A percentile compares a stretch with the other conserved stretches of the same genome.
phyloP scores from a whole-genome alignment of 2,113 vertebrate genomes.

The Parus major region DNA sequence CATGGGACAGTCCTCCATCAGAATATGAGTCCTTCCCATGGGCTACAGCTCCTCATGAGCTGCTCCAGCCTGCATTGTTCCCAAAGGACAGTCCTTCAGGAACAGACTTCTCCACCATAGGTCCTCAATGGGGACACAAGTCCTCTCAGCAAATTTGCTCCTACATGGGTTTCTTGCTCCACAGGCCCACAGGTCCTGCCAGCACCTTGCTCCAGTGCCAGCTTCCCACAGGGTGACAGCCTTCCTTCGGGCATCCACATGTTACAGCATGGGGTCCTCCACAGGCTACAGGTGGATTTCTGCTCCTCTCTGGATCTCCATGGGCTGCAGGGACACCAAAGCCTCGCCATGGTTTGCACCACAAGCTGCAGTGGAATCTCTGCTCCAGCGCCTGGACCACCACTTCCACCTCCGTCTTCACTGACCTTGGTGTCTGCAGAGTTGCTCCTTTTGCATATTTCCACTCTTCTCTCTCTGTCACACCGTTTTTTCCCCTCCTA shows the following conservation, averaged over 20 bases:
- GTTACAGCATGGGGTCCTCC: not conserved
- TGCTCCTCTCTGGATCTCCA: not conserved
- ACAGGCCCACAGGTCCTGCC: not conserved
- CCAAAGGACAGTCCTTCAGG: not conserved
- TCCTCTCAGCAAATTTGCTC: not conserved
- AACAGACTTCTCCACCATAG: not conserved
- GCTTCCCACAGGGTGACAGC: not conserved
- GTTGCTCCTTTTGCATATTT: not conserved
- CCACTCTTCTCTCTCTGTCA: not conserved
- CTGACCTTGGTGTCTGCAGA: not conserved
- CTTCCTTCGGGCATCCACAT: too few species aligned
- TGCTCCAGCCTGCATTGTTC: not conserved
- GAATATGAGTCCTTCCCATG: not conserved
- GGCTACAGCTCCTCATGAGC: too few species aligned
- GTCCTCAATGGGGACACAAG: rapidly evolving
- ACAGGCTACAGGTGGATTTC: not conserved
- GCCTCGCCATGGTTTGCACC: not conserved
- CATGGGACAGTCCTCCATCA: not conserved
- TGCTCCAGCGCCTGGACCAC: not conserved
- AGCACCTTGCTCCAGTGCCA: not conserved
- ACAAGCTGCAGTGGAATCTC: not conserved
- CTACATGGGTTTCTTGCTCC: rapidly evolving
- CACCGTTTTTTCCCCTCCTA: not conserved
- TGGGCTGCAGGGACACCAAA: not conserved
- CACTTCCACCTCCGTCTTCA: not conserved